Evolutionary conservation across 2,888 invertebrate genomes (phyloP).

Genomic region (Frankliniella fusca): DNA sequence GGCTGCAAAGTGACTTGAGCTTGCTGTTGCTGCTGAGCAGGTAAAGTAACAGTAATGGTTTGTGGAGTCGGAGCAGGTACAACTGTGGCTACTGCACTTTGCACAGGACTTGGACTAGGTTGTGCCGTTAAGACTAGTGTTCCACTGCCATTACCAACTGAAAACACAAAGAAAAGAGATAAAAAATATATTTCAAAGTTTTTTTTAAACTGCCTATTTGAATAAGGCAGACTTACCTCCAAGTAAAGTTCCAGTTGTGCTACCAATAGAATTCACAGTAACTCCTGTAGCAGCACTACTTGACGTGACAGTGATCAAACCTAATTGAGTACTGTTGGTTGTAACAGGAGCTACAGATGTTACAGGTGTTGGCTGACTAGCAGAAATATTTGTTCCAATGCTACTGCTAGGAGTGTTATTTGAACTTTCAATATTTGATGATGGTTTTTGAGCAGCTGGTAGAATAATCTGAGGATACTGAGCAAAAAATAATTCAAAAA

Average conservation of each 20-base stretch:
- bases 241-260: slow-evolving; percentile 1
- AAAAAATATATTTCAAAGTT: background rate
- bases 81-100: background rate
- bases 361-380: slow-evolving; percentile 43
- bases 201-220: background rate
- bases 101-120: background rate
- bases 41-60: slow-evolving; percentile 6
- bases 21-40: background rate
- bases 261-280: background rate
- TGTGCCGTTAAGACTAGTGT: background rate
- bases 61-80: slow-evolving; percentile 3
- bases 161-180: background rate
- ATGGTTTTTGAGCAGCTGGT: slow-evolving; percentile 63
- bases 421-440: slow-evolving; percentile 37
- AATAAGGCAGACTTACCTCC: background rate
- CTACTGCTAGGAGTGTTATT: slow-evolving; percentile 42
- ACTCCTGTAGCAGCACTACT: background rate
- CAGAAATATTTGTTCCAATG: slow-evolving; percentile 38
- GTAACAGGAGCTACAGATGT: slow-evolving; percentile 44
- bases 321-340: slow-evolving; percentile 39
- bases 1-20: background rate
- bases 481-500: slow-evolving; percentile 36
- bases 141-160: slow-evolving; percentile 9
- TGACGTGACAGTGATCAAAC: background rate
- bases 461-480: slow-evolving; percentile 74